Evolutionary conservation across 2,888 invertebrate species (phyloP).

Genomic region (Stenichneumon culpator): DNA sequence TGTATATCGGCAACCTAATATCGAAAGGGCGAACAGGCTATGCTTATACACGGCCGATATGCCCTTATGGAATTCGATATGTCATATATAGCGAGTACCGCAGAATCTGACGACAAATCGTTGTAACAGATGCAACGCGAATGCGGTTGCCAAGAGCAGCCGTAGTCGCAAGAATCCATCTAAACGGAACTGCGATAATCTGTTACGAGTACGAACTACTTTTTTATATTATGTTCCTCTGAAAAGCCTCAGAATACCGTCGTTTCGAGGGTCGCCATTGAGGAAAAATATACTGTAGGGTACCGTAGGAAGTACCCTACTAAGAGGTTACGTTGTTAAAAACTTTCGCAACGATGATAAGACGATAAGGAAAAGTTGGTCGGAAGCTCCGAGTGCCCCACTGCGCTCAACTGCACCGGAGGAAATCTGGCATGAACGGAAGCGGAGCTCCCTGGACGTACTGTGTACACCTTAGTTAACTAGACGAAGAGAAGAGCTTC

Average conservation of each 20-base stretch:
- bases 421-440: not conserved
- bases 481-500: not conserved
- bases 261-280: not conserved
- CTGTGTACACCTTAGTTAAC: not conserved
- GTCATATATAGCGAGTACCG: not conserved
- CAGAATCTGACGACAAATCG: conserved; percentile 75
- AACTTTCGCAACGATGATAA: not conserved
- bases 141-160: conserved; percentile 69
- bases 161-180: not conserved
- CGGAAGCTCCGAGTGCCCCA: not conserved
- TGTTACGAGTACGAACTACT: not conserved
- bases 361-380: not conserved
- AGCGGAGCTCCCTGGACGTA: conserved; percentile 3
- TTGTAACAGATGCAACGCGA: conserved; percentile 76
- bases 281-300: not conserved
- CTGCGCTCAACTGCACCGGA: not conserved
- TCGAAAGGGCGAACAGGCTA: too few species aligned
- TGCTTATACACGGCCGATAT: too few species aligned
- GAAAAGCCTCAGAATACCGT: not conserved
- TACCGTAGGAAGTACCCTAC: not conserved
- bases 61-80: not conserved
- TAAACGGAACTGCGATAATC: not conserved
- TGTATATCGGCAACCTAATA: too few species aligned
- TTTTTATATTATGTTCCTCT: not conserved
- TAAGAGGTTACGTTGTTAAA: not conserved